Evolutionary conservation across 92 coral and sea anemone species (phyloP), one percentile per base, ranked within the genome.

Genomic region (Epizoanthus ramosus): DNA sequence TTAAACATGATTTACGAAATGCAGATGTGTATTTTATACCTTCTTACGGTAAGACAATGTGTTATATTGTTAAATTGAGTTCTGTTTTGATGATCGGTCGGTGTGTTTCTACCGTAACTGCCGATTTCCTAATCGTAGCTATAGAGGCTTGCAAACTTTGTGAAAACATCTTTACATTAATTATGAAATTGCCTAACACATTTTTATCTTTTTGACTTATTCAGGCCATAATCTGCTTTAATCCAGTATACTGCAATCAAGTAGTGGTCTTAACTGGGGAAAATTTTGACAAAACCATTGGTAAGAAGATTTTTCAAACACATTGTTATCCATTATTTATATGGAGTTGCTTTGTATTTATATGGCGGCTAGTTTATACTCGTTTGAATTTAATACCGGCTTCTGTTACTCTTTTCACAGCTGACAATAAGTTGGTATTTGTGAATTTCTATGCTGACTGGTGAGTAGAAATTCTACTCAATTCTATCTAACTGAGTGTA

Each of bases 381-480:
- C 53, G 53, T 45, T 45, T 60, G n/a, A 6, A 47, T 25, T 60
- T 45, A 6, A 47, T 25, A 17, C 33, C 24, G 23, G 15, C 50
- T 7, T 71, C 8, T 87, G 28, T 79, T 57, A 50, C 67, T 77
- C 53, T 87, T 43, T 91, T 91, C 23, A 52, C 85, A 96, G 98
- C 90, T 24, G 91, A 90, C 19, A 85, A 89, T 80, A 93, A 93
- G 74, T 68, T 96, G 33, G 95, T 92, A 58, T 92, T 96, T 82
- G 92, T 96, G 66, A 96, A 96, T 91, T 96, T 96, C 75, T 96
- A 96, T 60, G 98, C 98, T 1, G 98, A 96, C 88, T 96, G 98
- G 98, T 96, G 64, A 91, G 98, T 77, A 60, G 58, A 41, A 28
- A n/a, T n/a, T n/a, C n/a, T n/a, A n/a, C n/a, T n/a, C n/a, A n/a